Evolutionary conservation across 2,113 vertebrate genomes (phyloP), one percentile per base, ranked within the genome.

Genomic region (Marmota monax): DNA sequence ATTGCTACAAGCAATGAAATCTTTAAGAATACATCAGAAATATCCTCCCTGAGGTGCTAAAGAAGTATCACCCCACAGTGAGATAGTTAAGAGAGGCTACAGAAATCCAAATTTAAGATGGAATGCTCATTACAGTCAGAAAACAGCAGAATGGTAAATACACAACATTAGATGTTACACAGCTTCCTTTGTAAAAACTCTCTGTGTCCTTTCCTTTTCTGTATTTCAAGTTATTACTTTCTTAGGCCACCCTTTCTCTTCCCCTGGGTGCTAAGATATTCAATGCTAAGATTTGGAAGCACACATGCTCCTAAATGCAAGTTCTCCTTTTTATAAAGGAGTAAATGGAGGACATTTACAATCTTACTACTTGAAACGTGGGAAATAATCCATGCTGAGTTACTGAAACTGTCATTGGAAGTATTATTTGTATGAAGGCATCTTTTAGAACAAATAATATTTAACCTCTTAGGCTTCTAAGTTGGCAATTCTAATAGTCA

Each of bases 351-450:
- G 85, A 83, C 34, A 83, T 74, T 65, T 85, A n/a, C 8, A 4
- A 5, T 56, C 17, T 82, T 87, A 53, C 20, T 58, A 7, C 25
- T 70, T 45, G 37, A 87, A 76, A 90, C 69, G 45, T 27, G 5
- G 51, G 84, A 84, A 94, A 65, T 23, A 67, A 51, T 34, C 22
- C 37, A 1, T 89, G 70, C 3, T 61, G 11, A 7, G 78, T 74
- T 92, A 80, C 13, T 63, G 29, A 93, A 88, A 86, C 16, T 91
- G 56, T 84, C 53, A 72, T 94, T 85, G 11, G 2, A 93, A 88
- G 13, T 84, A 4, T 84, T 69, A 78, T 72, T 84, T 94, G 7
- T 83, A 65, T 76, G 78, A 88, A 96, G 20, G 61, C 56, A 20
- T 25, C 51, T 85, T 73, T 82, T 10, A 85, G 13, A 63, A 63